Base-by-base conservation (phyloP, 37 sponge, comb jelly and placozoan genomes). In the Ianthella basta region DNA sequence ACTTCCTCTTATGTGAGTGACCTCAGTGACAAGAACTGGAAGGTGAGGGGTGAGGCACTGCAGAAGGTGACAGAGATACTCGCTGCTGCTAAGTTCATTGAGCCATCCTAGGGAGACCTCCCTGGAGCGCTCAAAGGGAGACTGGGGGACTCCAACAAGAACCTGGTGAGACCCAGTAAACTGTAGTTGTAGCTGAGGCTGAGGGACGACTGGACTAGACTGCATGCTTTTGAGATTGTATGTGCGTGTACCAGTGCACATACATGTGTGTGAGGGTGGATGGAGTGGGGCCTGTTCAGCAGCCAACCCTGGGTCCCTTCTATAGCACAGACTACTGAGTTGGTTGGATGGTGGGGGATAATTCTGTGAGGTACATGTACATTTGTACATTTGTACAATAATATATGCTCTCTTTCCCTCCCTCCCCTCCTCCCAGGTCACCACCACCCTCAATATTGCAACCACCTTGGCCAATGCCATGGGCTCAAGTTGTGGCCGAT, bases 21-120 rank as follows among this genome's bases (percentile, higher is more conserved):
- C 64, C 72, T 95, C 32, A 88, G 84, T 12, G 96, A 95, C 79
- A 95, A 95, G 89, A 93, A 90, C 73, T 95, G 96, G 96, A 93
- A 93, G 79, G 80, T 93, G 18, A 87, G 96, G 56, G 89, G 86
- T 4, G 96, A 95, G 63, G 88, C 85, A 15, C 68, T 95, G 40
- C 84, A 87, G 54, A 90, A 92, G 88, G 91, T 93, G 44, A 6
- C 61, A 34, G 94, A 85, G 6, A 94, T 94, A 23, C 38, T 94
- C 27, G 44, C 84, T 34, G 79, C 64, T 29, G 94, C 94, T 35
- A 94, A 94, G 83, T 94, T 94, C 80, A 88, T 95, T 23, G 41
- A 86, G 55, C 96, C 94, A 0, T 80, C 88, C 0, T 89, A 93
- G 14, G 96, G 96, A 4, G 91, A 93, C 15, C 87, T 95, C 0